Evolutionary conservation across 1,140 invertebrate species (phyloP).

Genomic region (Drosophila funebris): DNA sequence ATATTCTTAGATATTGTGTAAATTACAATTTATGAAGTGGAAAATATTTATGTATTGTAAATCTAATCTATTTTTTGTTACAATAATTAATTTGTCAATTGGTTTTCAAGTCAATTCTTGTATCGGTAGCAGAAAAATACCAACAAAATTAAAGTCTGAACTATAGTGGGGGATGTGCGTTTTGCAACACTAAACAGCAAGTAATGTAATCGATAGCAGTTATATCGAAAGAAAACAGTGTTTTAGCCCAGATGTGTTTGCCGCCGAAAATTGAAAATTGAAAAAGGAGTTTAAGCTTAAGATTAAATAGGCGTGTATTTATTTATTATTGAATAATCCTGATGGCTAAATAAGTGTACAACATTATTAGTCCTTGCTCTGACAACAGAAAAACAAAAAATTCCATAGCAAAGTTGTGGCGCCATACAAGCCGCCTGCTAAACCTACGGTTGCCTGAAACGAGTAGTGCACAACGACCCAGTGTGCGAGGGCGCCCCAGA

Average conservation of each 20-base stretch:
- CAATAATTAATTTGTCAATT: no score
- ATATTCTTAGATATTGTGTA: not conserved
- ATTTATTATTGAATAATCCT: constrained; percentile 26
- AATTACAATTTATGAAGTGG: no score
- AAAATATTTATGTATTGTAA: no score
- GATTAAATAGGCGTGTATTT: not conserved
- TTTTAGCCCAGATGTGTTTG: no score
- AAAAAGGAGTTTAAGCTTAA: not conserved
- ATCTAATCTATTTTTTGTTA: no score
- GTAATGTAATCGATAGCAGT: not conserved
- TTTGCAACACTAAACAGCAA: not conserved
- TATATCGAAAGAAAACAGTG: no score
- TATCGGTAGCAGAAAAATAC: no score
- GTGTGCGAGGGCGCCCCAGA: constrained; percentile 79
- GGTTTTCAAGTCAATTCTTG: no score
- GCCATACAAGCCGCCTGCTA: constrained; percentile 68
- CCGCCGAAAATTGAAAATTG: constrained; percentile 5
- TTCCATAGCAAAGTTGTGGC: constrained; percentile 69
- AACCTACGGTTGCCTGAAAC: constrained; percentile 75
- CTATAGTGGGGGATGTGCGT: no score
- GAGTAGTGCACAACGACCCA: constrained; percentile 74
- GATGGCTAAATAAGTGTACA: not conserved
- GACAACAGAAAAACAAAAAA: constrained; percentile 76
- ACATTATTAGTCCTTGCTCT: constrained; percentile 54
- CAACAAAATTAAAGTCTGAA: no score